Conservation (phyloP, 2,113 vertebrate species). For the Tonatia bakeri region DNA sequence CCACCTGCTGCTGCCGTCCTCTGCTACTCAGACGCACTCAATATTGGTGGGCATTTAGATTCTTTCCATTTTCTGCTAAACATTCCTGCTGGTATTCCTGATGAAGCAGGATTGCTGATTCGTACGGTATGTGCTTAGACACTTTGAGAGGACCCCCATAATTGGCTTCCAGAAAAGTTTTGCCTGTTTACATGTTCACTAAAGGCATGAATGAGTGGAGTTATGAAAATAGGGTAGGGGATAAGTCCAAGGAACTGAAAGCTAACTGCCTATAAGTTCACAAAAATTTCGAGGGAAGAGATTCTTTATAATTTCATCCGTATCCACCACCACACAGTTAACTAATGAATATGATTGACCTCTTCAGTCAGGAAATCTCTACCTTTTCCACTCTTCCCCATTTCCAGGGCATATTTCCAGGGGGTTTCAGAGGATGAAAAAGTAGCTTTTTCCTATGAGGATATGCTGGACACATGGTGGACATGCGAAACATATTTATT, state of each 20-base stretch:
- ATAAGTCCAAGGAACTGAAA: background rate
- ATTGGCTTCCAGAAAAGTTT: background rate
- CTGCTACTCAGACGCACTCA: background rate
- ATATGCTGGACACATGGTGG: background rate
- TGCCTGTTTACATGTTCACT: background rate
- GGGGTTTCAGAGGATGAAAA: background rate
- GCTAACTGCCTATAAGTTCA: background rate
- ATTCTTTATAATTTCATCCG: background rate
- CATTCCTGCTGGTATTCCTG: background rate
- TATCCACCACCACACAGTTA: background rate
- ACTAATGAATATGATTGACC: background rate
- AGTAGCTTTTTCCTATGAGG: background rate
- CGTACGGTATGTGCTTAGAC: background rate
- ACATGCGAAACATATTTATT: background rate
- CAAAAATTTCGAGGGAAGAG: background rate
- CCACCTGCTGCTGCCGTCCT: background rate
- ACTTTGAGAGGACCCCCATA: background rate
- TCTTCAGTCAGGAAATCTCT: background rate
- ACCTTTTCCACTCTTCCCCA: background rate
- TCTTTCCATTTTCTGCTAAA: background rate
- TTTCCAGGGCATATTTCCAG: slow-evolving; percentile 5
- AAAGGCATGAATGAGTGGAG: background rate
- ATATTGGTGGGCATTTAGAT: background rate
- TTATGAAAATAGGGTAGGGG: background rate
- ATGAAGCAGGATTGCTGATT: background rate